A percentile compares a stretch with the other conserved stretches of the same genome.
phyloP scores from a whole-genome alignment of 23 tunicate genomes.

The Ascidia mentula region DNA sequence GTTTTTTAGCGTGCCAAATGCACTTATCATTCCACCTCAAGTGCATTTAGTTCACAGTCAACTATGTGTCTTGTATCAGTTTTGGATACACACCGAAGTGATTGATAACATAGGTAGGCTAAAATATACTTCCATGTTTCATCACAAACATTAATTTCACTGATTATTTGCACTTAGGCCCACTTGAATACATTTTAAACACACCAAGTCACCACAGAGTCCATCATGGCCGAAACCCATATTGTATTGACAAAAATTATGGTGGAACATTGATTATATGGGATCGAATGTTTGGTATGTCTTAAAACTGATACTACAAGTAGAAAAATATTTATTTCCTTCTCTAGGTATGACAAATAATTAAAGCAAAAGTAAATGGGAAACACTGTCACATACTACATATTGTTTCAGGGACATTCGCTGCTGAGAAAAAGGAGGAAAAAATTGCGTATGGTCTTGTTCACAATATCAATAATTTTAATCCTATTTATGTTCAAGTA shows the following conservation, averaged over 20 bases:
- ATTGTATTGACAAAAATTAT: constrained; percentile 95
- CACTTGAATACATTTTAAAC: constrained; percentile 82
- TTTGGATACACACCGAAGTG: constrained; percentile 97
- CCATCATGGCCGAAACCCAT: constrained; percentile 97
- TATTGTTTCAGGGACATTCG: constrained; percentile 67
- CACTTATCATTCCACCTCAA: constrained; percentile 74
- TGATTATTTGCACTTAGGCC: no score
- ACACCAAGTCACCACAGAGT: constrained; percentile 99
- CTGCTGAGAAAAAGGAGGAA: constrained; percentile 76
- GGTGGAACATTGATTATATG: constrained; percentile 91
- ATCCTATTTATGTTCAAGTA: constrained; percentile 65
- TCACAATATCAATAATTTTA: constrained; percentile 59
- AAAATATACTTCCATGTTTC: no score
- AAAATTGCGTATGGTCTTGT: constrained; percentile 87
- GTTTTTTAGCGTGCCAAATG: constrained; percentile 56
- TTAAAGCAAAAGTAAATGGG: no score
- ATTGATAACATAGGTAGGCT: constrained; percentile 61
- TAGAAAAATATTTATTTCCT: no score
- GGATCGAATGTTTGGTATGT: constrained; percentile 99
- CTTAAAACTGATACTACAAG: no score
- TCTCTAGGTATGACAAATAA: no score
- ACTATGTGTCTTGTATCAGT: constrained; percentile 78
- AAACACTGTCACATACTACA: no score
- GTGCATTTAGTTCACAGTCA: constrained; percentile 65
- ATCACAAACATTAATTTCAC: no score